These are phyloP conservation scores for Balearica regulorum DNA, from an alignment of 2,797 vertebrate genomes.

Conservation along the genomic window DNA sequence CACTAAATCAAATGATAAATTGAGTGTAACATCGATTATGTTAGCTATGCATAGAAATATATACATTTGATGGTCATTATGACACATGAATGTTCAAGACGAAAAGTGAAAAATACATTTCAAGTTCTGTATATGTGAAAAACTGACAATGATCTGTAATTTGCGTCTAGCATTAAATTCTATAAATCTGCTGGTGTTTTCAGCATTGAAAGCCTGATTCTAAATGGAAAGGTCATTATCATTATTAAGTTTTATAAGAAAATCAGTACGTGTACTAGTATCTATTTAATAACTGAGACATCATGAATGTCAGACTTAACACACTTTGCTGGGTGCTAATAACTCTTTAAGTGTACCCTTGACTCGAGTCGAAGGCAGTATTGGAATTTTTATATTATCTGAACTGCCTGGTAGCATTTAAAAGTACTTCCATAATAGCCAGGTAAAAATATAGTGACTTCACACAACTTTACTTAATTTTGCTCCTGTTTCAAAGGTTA, in stretches of 20 bases:
- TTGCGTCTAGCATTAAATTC: constrained; percentile 68
- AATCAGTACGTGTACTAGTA: constrained; percentile 72
- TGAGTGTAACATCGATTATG: constrained; percentile 73
- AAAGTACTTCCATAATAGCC: constrained; percentile 66
- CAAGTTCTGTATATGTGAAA: constrained; percentile 61
- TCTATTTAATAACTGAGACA: constrained; percentile 78
- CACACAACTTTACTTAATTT: constrained; percentile 68
- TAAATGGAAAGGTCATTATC: constrained; percentile 79
- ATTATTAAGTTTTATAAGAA: constrained; percentile 81
- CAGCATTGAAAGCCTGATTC: constrained; percentile 64
- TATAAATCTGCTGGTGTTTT: constrained; percentile 74
- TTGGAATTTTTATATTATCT: constrained; percentile 76
- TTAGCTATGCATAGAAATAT: constrained; percentile 72
- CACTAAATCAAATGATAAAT: constrained; percentile 73
- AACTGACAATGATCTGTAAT: constrained; percentile 56
- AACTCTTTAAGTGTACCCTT: constrained; percentile 77
- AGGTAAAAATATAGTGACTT: constrained; percentile 68
- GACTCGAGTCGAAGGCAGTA: constrained; percentile 71
- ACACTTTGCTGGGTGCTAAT: constrained; percentile 76
- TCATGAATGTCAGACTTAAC: constrained; percentile 79
- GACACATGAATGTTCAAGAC: constrained; percentile 49
- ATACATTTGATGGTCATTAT: constrained; percentile 70
- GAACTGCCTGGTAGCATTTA: constrained; percentile 70
- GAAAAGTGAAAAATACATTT: constrained; percentile 68
- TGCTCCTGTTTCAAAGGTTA: constrained; percentile 54